Evolutionary conservation across 2,888 invertebrate genomes (phyloP), one percentile per base, ranked within the genome.

Genomic region (Chloroclystis v-ata): DNA sequence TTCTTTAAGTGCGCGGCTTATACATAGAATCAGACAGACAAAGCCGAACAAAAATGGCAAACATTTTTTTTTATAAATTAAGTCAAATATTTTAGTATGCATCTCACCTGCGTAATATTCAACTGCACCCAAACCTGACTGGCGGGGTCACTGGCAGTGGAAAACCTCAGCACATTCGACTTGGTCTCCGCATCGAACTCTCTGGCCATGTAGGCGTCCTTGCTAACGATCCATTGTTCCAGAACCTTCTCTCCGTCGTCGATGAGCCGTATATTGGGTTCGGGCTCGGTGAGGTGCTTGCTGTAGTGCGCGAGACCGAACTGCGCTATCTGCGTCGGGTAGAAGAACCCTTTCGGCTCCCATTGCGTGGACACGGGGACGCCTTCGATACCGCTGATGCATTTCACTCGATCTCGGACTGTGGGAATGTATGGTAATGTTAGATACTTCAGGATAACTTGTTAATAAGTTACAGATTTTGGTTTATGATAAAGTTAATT

Each of bases 301-400:
- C 97, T 97, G 79, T 97, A 99, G 82, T 99, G 99, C 7, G 98
- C 96, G 46, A 99, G 82, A 0, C 97, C 99, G 77, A 97, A 99
- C 78, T 99, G 99, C 4, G 99, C 98, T 58, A 99, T 98, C 86
- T 99, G 99, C 1, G 98, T 99, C 0, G 99, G 98, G 83, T 99
- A 99, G 79, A 94, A 97, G 79, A 99, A 98, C 0, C 99, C 99
- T 54, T 92, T 92, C 26, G 94, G 93, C 64, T 97, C 96, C 99
- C 99, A 99, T 73, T 98, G 98, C 0, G 95, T 96, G n/a, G 97
- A 97, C 43, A 98, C 93, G 0, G 98, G 98, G 10, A 98, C 97
- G 66, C 98, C 98, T 70, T 97, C 96, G 9, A 91, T 91, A 0
- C 95, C 98, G 78, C 96, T 97, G 62, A 99, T 94, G 78, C 98